Evolutionary conservation across 2,797 vertebrate genomes (phyloP), one percentile per base, ranked within the genome.

Genomic region (Hydrocynus forskahlii): DNA sequence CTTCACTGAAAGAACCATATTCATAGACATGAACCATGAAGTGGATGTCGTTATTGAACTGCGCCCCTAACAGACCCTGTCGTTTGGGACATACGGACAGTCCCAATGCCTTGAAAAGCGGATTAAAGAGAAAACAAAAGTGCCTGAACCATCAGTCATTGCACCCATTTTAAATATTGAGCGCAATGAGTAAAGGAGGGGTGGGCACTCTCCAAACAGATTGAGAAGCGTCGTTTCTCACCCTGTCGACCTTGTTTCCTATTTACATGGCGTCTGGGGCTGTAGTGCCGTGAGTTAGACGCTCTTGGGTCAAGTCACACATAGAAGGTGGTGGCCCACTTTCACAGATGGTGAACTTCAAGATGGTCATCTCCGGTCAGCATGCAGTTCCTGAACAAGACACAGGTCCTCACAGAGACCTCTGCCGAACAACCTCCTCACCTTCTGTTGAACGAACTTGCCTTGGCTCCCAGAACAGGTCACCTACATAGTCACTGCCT

Each of bases 81-180:
- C 5, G 2, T 17, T 55, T 75, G 62, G 38, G 78, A 78, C 71
- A 35, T 67, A 35, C 71, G 57, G 66, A 71, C 55, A 29, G n/a
- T 25, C 23, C 52, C 10, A 2, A 21, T 50, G 38, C 8, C 2
- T 75, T 80, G 63, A 35, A 43, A 55, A 38, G 29, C 29, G n/a
- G 8, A 60, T 59, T 71, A 40, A 76, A 80, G 55, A 82, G 66
- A 79, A 66, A 80, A 69, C 74, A 63, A 67, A 81, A 84, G 78
- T 86, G 85, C 80, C 80, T 84, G 64, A 80, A 75, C 29, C 1
- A 35, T 23, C 59, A 21, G 6, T 80, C 72, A 63, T 25, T 57
- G 54, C 75, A 81, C 63, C 29, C 50, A 1, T 59, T 38, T 13
- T 35, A 25, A 40, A 16, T n/a, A 66, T 70, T 17, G 25, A 62